These are phyloP conservation scores for Protonibea diacanthus DNA, from an alignment of 2,797 vertebrate species.

Conservation along the genomic window DNA sequence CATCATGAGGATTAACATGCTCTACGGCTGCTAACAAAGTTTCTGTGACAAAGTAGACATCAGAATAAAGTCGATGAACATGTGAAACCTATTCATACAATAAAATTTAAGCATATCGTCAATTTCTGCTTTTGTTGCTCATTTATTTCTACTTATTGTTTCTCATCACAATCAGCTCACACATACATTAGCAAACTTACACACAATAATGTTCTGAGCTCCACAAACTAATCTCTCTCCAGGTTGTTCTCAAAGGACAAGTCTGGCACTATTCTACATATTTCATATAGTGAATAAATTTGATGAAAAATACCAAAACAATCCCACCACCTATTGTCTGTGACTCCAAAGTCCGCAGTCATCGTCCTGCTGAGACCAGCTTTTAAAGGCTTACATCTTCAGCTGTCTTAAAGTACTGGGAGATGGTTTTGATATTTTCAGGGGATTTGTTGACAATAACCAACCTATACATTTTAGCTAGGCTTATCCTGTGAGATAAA, in stretches of 20 bases:
- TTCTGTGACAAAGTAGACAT: background rate
- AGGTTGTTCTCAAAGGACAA: background rate
- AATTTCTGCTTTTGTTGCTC: background rate
- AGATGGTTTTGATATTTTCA: background rate
- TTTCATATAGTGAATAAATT: background rate
- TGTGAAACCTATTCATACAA: background rate
- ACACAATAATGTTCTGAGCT: background rate
- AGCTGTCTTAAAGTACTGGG: background rate
- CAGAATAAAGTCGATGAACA: background rate
- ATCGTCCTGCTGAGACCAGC: background rate
- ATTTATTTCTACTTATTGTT: background rate
- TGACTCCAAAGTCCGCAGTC: background rate
- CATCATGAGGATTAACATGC: slow-evolving; percentile 55
- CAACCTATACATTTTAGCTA: background rate
- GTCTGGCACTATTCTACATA: background rate
- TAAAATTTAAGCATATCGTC: background rate
- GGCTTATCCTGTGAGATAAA: background rate
- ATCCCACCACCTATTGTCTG: background rate
- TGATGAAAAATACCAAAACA: background rate
- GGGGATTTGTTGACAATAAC: background rate
- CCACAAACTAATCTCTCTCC: background rate
- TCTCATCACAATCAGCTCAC: background rate
- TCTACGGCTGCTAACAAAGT: slow-evolving; percentile 41
- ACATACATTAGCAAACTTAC: background rate
- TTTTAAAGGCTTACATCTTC: no score